Evolutionary conservation across 92 coral and sea anemone genomes (phyloP).

Genomic region (Muricea muricata): DNA sequence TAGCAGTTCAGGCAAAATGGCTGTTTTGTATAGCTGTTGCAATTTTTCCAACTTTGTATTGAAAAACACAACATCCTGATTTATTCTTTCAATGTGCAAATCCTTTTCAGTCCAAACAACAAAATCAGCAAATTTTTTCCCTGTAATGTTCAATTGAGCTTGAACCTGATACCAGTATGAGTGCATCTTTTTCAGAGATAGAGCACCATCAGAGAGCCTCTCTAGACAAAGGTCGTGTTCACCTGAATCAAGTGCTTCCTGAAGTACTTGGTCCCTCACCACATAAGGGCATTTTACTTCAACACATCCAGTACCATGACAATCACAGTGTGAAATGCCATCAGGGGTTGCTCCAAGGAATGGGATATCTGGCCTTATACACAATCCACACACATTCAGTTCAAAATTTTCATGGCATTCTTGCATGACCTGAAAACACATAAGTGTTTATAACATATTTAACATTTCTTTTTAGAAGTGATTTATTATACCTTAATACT

Average conservation of each 20-base stretch:
- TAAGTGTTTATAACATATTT: no score
- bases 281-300: slow-evolving; percentile 70
- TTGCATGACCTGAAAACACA: slow-evolving; percentile 50
- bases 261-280: no score
- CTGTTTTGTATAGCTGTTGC: slow-evolving; percentile 55
- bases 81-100: slow-evolving; percentile 58
- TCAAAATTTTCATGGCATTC: slow-evolving; percentile 50
- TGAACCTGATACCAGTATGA: slow-evolving; percentile 71
- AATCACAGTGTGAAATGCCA: slow-evolving; percentile 58
- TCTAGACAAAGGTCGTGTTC: neutral
- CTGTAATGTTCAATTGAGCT: slow-evolving; percentile 43
- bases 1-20: slow-evolving; percentile 69
- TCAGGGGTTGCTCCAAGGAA: slow-evolving; percentile 67
- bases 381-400: slow-evolving; percentile 57
- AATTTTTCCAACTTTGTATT: slow-evolving; percentile 57
- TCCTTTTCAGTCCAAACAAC: slow-evolving; percentile 69
- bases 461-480: no score
- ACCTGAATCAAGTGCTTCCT: neutral
- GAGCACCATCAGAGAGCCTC: neutral
- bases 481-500: no score
- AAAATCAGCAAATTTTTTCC: slow-evolving; percentile 59
- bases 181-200: slow-evolving; percentile 39
- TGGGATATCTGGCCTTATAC: slow-evolving; percentile 57
- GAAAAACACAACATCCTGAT: slow-evolving; percentile 57
- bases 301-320: slow-evolving; percentile 65